phyloP scores from a whole-genome alignment of 1,140 invertebrate genomes.

The Megalonaias nervosa region DNA sequence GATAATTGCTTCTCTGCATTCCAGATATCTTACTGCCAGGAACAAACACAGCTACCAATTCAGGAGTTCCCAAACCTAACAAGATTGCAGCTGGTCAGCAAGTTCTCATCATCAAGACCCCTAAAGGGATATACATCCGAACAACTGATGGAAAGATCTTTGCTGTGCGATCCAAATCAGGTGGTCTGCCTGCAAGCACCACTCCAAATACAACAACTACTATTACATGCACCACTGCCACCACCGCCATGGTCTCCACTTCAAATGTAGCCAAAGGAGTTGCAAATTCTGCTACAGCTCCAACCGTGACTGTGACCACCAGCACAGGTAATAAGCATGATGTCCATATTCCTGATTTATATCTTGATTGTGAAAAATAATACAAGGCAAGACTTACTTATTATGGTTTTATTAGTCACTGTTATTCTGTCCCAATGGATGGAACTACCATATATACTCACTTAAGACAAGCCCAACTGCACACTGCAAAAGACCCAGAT shows the following conservation, averaged over 20 bases:
- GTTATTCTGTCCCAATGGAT: no score
- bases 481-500: no score
- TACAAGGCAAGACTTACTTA: no score
- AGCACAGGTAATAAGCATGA: no score
- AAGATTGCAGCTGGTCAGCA: constrained; percentile 90
- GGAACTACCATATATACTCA: no score
- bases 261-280: no score
- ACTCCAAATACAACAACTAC: constrained; percentile 44
- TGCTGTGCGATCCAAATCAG: constrained; percentile 78
- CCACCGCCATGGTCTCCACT: constrained; percentile 15
- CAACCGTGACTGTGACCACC: no score
- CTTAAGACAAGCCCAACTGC: no score
- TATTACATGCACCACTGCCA: constrained; percentile 1
- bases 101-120: constrained; percentile 93
- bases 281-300: no score
- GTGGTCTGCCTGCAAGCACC: constrained; percentile 27
- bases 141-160: constrained; percentile 96
- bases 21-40: constrained; percentile 94
- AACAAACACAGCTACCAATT: constrained; percentile 78
- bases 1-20: constrained; percentile 38
- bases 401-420: no score
- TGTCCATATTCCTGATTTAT: no score
- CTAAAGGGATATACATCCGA: constrained; percentile 96
- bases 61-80: constrained; percentile 78
- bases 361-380: no score